A percentile compares a stretch with the other conserved stretches of the same genome.
These are phyloP conservation scores for Pogona vitticeps DNA, from an alignment of 2,113 vertebrate species.

Conservation along the genomic window DNA sequence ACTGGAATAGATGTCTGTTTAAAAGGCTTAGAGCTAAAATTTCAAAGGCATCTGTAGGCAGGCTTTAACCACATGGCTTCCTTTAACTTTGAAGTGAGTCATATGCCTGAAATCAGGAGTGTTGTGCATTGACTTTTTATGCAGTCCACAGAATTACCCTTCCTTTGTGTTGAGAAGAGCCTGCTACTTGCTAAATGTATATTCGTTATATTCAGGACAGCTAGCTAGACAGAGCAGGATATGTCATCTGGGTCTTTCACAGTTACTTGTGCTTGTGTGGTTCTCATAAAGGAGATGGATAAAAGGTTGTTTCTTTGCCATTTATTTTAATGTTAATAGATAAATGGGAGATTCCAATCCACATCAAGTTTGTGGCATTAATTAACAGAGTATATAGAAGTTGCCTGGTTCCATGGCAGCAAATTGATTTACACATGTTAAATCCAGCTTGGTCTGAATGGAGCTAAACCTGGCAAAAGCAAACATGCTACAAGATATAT, in stretches of 20 bases:
- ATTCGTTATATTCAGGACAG: background rate
- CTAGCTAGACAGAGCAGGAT: background rate
- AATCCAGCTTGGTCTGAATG: background rate
- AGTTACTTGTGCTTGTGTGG: background rate
- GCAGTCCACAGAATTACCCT: background rate
- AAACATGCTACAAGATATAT: no score
- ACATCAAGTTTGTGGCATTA: background rate
- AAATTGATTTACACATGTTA: background rate
- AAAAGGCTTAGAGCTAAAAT: constrained; percentile 23
- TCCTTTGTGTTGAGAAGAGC: background rate
- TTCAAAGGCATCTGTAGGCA: constrained; percentile 1
- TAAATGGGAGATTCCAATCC: background rate
- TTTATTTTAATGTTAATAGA: background rate
- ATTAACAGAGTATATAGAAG: background rate
- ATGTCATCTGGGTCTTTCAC: background rate
- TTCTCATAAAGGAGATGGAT: background rate
- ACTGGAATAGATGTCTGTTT: background rate
- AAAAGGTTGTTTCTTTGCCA: background rate
- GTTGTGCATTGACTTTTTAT: background rate
- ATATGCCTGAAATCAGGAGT: constrained; percentile 11
- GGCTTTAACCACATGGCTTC: constrained; percentile 1
- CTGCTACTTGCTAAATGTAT: background rate
- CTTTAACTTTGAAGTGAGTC: constrained; percentile 11
- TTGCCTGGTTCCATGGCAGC: background rate
- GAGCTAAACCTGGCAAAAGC: no score